Percentiles rank a stretch among this genome's conserved stretches.
phyloP scores from a whole-genome alignment of 1,140 invertebrate genomes.

The Aleiodes sp. region DNA sequence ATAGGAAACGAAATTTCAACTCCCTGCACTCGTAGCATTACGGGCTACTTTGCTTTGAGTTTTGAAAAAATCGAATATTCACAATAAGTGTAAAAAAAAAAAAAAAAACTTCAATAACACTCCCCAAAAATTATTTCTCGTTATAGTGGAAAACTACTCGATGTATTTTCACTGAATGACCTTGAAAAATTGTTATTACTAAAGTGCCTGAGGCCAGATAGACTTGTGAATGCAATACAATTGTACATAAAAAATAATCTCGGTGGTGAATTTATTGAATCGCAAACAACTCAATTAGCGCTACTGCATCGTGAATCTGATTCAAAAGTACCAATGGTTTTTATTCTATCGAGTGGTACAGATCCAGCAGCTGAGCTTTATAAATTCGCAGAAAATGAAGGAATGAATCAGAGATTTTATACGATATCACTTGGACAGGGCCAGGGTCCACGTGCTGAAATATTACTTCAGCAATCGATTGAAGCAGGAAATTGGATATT shows the following conservation, averaged over 20 bases:
- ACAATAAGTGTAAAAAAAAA: no score
- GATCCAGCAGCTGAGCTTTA: constrained; percentile 75
- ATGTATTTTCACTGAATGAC: constrained; percentile 55
- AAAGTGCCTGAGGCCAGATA: constrained; percentile 78
- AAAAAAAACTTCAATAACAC: no score
- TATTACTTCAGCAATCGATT: constrained; percentile 70
- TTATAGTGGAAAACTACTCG: constrained; percentile 40
- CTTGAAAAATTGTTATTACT: constrained; percentile 75
- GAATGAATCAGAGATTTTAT: constrained; percentile 69
- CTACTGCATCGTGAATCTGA: constrained; percentile 74
- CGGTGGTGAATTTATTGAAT: constrained; percentile 74
- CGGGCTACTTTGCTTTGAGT: no score
- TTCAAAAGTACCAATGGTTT: constrained; percentile 72
- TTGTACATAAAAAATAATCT: constrained; percentile 70
- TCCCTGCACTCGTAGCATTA: no score
- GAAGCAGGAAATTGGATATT: constrained; percentile 75
- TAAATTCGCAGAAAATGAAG: constrained; percentile 73
- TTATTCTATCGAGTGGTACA: constrained; percentile 76
- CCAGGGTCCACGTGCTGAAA: constrained; percentile 73
- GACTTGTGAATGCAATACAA: constrained; percentile 77
- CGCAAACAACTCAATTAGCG: constrained; percentile 73
- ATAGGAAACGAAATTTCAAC: no score
- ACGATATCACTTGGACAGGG: constrained; percentile 79
- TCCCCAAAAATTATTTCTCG: background rate
- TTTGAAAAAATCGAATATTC: no score